Percentiles rank a stretch among this genome's conserved stretches.
phyloP scores from a whole-genome alignment of 1,140 invertebrate genomes.

The Lucilia cuprina region DNA sequence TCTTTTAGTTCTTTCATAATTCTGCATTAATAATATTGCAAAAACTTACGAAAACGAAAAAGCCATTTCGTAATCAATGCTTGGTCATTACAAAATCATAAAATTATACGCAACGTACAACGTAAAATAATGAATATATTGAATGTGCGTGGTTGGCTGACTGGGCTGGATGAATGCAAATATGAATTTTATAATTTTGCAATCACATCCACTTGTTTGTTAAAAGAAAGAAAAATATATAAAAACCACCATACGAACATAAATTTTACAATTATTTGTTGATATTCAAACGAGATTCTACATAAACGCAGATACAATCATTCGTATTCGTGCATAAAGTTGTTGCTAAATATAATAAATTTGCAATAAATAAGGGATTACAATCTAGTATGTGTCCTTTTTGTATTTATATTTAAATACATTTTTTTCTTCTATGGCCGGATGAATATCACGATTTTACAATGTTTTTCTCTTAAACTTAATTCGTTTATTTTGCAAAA shows the following conservation, averaged over 20 bases:
- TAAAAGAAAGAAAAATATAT: not conserved
- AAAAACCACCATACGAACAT: not conserved
- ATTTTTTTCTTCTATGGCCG: not conserved
- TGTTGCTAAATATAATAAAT: not conserved
- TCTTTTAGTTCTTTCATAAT: not conserved
- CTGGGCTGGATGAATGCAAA: not conserved
- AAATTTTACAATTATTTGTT: not conserved
- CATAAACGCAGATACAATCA: not conserved
- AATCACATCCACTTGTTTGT: conserved; percentile 10
- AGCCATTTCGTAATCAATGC: conserved; percentile 12
- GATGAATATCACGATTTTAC: not conserved
- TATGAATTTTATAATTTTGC: not conserved
- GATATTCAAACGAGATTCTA: not conserved
- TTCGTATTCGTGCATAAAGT: not conserved
- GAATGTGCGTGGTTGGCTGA: not conserved
- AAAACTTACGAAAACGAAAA: not conserved
- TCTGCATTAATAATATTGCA: not conserved
- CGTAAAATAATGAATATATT: not conserved
- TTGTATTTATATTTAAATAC: not conserved
- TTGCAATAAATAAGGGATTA: not conserved
- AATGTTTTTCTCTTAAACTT: not conserved
- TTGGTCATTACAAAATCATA: not conserved
- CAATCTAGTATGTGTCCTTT: not conserved
- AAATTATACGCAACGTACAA: conserved; percentile 8
- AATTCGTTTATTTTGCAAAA: too few relatives aligned